Conservation (phyloP, 2,113 vertebrate species). For the Rhadina sibilatrix region DNA sequence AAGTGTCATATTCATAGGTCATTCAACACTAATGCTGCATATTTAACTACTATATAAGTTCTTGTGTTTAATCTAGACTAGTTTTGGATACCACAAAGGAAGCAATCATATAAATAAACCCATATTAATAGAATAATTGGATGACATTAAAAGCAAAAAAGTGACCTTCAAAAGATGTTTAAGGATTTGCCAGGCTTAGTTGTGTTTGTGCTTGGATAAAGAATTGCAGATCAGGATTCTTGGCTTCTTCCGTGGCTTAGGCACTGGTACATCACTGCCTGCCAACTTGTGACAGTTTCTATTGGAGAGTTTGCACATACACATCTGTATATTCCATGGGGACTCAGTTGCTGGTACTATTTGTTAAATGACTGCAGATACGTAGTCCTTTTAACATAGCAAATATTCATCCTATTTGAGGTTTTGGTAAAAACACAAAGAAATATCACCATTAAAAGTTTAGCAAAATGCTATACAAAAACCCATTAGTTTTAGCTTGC, state of each 20-base stretch:
- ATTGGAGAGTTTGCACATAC: neutral
- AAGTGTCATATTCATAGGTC: neutral
- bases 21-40: neutral
- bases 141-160: slow-evolving; percentile 13
- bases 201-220: neutral
- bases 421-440: neutral
- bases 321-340: fast-evolving
- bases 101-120: neutral
- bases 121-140: neutral
- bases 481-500: neutral
- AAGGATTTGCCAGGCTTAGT: neutral
- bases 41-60: neutral
- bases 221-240: neutral
- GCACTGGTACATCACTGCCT: neutral
- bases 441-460: neutral
- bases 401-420: neutral
- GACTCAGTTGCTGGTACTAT: neutral
- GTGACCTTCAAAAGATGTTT: neutral
- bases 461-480: neutral
- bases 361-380: neutral
- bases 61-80: neutral
- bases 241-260: neutral
- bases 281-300: neutral
- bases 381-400: fast-evolving
- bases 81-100: neutral